Percentiles rank a stretch among this genome's conserved stretches.
These are phyloP conservation scores for Noctua fimbriata DNA, from an alignment of 2,888 invertebrate genomes.

Conservation along the genomic window DNA sequence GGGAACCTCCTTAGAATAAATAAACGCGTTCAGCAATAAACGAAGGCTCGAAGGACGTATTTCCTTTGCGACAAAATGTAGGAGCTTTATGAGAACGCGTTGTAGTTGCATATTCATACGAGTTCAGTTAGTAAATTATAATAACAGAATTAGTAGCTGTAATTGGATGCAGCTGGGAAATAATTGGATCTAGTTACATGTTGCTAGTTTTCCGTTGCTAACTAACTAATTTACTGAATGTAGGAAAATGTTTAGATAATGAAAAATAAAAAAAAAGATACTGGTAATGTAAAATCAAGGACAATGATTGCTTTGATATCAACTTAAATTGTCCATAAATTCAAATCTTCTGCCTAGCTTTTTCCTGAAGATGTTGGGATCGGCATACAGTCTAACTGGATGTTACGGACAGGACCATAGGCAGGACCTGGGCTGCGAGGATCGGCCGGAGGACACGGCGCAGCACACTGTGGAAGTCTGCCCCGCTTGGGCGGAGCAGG, in stretches of 20 bases:
- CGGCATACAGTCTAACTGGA: neutral
- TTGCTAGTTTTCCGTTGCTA: conserved; percentile 17
- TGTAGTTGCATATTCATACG: conserved; percentile 61
- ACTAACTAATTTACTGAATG: conserved; percentile 2
- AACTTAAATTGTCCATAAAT: neutral
- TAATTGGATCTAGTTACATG: conserved; percentile 31
- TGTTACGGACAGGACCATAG: neutral
- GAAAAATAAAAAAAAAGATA: neutral
- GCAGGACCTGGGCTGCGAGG: no score
- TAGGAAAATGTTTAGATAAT: neutral
- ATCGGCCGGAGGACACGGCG: no score
- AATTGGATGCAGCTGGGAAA: conserved; percentile 44
- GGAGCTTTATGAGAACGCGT: conserved; percentile 76
- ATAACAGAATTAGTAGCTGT: conserved; percentile 46
- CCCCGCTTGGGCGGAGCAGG: no score
- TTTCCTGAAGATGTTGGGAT: neutral
- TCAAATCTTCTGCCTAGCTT: neutral
- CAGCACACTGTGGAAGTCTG: no score
- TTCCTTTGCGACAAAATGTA: conserved; percentile 69
- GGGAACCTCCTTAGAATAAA: conserved; percentile 84
- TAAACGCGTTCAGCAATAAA: conserved; percentile 82
- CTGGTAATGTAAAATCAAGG: neutral
- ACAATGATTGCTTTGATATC: neutral
- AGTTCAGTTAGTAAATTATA: conserved; percentile 46
- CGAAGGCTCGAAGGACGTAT: conserved; percentile 57